Evolutionary conservation across 2,888 invertebrate species (phyloP), one percentile per base, ranked within the genome.

Genomic region (Liposcelis brunnea): DNA sequence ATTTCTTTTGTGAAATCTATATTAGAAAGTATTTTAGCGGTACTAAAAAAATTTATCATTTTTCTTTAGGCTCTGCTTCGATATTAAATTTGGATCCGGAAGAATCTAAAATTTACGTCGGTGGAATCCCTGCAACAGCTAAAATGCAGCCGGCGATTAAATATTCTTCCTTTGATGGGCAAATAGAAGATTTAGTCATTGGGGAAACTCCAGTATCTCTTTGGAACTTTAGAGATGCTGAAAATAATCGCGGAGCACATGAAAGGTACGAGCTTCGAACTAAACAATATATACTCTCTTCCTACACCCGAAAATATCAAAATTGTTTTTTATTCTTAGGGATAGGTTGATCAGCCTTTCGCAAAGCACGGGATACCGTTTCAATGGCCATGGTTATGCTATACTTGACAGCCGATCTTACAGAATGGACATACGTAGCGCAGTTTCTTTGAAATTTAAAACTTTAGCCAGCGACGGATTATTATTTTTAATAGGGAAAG

Each of bases 31-130:
- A n/a, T n/a, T n/a, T n/a, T n/a, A n/a, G n/a, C n/a, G n/a, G n/a
- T n/a, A n/a, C n/a, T n/a, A n/a, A n/a, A n/a, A n/a, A n/a, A n/a
- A n/a, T n/a, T n/a, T n/a, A n/a, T n/a, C n/a, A n/a, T n/a, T n/a
- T n/a, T 77, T 56, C 47, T n/a, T 38, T 44, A 8, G 72, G 72
- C 2, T 73, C 80, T 1, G 78, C 80, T 54, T 82, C 86, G 2
- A 84, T 94, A n/a, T 82, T 98, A 58, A 90, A 95, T 63, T 70
- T 97, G 16, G 86, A 93, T 59, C 75, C 77, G 45, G 76, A 86
- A 45, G 74, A 79, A 53, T 87, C 91, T 31, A 80, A 78, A 54
- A 67, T 98, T n/a, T 95, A 83, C 60, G 82, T 94, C 0, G 97
- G 97, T 3, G 94, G 95, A 1, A 80, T 82, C 47, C 89, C 91